Evolutionary conservation across 2,113 vertebrate genomes (phyloP), one percentile per base, ranked within the genome.

Genomic region (Xenopus borealis): DNA sequence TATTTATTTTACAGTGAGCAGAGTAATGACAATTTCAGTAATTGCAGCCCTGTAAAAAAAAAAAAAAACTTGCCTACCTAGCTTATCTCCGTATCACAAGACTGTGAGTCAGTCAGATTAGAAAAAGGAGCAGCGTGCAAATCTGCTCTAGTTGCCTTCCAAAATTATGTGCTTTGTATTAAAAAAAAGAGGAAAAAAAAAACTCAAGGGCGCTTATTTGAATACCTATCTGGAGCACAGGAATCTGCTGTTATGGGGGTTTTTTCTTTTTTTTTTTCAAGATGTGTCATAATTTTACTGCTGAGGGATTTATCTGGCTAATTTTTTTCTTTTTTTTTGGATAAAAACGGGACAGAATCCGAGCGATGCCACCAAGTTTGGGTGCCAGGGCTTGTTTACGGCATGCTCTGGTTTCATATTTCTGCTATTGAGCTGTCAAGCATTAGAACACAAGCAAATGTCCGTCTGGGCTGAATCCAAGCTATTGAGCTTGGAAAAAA

Each of bases 1-100:
- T 96, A 96, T 97, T 97, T 95, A 95, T 95, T 95, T 96, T 95
- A 94, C 94, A 95, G 94, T 95, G 92, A 95, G 93, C 93, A 92
- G 93, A 93, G 93, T 98, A 97, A 97, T 96, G 95, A 98, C 91
- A 92, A 92, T 94, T 96, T 93, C 94, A 94, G 95, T 98, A 97
- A 98, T 98, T 98, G 95, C 95, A 92, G 94, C 90, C 47, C 92
- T 93, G 93, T 95, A 94, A 94, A 89, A 92, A 88, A 50, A 50
- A 89, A 92, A 88, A 12, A 93, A 89, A 92, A 89, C 91, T 89
- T 92, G 90, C 78, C 78, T 79, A 67, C 90, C 86, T 89, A 86
- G 87, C 87, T 89, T 94, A 93, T 93, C 91, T 91, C 85, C 81
- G 86, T 88, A 94, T 93, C 92, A 86, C 89, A 85, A 92, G 89